These are phyloP conservation scores for Onthophagus taurus DNA, from an alignment of 1,140 invertebrate species.

Conservation along the genomic window DNA sequence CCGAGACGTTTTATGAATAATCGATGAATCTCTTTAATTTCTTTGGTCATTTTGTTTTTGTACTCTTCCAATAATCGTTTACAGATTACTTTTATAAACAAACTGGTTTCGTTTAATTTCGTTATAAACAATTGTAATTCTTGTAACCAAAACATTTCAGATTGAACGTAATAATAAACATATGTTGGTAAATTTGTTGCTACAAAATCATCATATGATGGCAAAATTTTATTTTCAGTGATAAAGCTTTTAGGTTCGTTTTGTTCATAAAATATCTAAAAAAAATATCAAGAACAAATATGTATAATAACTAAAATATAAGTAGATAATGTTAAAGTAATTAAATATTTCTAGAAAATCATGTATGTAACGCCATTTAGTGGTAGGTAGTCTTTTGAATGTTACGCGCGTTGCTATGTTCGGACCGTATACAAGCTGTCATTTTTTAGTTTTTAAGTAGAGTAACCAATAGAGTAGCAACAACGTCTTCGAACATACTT, in stretches of 20 bases:
- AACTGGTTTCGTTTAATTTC: neutral
- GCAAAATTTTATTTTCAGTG: conserved; percentile 8
- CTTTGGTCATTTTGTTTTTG: neutral
- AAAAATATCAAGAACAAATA: neutral
- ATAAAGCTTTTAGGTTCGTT: conserved; percentile 2
- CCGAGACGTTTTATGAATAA: neutral
- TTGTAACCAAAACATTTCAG: conserved; percentile 18
- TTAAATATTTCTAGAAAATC: neutral
- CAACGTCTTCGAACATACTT: too few relatives aligned
- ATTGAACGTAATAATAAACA: conserved; percentile 14
- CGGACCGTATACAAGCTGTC: too few relatives aligned
- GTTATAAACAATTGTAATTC: conserved; percentile 3
- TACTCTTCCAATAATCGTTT: neutral
- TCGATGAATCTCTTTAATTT: neutral
- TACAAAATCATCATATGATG: conserved; percentile 11
- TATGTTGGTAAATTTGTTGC: conserved; percentile 9
- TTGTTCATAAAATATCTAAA: conserved; percentile 17
- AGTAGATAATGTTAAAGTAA: neutral
- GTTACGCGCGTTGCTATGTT: neutral
- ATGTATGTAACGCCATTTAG: neutral
- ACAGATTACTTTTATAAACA: conserved; percentile 1
- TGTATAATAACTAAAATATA: neutral
- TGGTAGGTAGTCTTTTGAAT: conserved; percentile 1
- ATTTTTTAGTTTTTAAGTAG: too few relatives aligned
- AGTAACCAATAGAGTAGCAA: too few relatives aligned